These are phyloP conservation scores for Equus quagga DNA, from an alignment of 2,113 vertebrate genomes.

Conservation along the genomic window DNA sequence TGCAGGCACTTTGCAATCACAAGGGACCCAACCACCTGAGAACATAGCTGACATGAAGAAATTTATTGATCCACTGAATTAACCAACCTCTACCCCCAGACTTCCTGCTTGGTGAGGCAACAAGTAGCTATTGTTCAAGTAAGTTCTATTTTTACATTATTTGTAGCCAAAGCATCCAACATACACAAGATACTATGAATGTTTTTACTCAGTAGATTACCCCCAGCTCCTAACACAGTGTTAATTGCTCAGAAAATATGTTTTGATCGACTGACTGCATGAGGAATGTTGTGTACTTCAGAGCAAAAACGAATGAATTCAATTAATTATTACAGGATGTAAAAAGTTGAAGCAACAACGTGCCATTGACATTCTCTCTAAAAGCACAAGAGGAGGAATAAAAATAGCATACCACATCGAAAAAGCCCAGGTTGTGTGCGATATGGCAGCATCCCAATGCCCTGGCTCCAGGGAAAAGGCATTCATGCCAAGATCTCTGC, in stretches of 20 bases:
- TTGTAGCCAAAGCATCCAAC: not conserved
- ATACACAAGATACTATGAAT: not conserved
- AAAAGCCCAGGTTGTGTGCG: not conserved
- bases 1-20: not conserved
- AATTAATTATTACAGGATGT: not conserved
- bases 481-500: not conserved
- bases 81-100: not conserved
- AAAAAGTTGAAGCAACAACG: not conserved
- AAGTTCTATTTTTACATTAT: not conserved
- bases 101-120: not conserved
- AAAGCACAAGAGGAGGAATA: not conserved
- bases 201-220: not conserved
- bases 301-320: not conserved
- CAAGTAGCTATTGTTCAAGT: not conserved
- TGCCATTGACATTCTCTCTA: not conserved
- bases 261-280: not conserved
- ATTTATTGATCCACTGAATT: conserved; percentile 12
- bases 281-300: not conserved
- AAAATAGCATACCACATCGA: not conserved
- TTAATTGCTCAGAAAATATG: not conserved
- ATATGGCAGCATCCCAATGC: not conserved
- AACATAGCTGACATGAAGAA: not conserved
- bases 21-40: not conserved
- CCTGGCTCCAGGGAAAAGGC: not conserved
- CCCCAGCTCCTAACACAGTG: not conserved